These are phyloP conservation scores for Hyposoter dolosus DNA, from an alignment of 2,888 invertebrate species.

Conservation along the genomic window DNA sequence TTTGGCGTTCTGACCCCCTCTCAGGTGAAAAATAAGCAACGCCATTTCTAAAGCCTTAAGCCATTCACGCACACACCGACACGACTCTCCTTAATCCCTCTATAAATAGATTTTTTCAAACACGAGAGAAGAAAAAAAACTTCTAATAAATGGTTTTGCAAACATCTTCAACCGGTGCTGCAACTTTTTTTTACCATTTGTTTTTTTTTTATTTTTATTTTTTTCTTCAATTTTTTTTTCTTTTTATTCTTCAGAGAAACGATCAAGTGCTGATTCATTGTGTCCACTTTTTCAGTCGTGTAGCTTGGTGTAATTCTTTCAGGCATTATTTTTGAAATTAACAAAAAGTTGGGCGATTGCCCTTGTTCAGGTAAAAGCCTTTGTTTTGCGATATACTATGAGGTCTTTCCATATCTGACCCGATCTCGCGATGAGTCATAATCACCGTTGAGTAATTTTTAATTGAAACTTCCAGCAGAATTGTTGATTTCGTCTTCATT, in stretches of 20 bases:
- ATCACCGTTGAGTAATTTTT: slow-evolving; percentile 2
- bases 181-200: not conserved
- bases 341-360: not conserved
- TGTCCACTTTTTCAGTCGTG: not conserved
- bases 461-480: not conserved
- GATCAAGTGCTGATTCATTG: not conserved
- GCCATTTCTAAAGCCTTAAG: slow-evolving; percentile 74
- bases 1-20: slow-evolving; percentile 58
- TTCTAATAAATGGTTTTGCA: slow-evolving; percentile 3
- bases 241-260: not conserved
- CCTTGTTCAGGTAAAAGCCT: not conserved
- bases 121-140: slow-evolving; percentile 18
- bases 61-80: slow-evolving; percentile 57
- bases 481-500: not conserved
- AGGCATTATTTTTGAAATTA: not conserved
- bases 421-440: not conserved
- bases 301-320: not conserved
- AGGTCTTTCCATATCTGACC: slow-evolving; percentile 6
- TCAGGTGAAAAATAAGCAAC: slow-evolving; percentile 79
- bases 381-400: not conserved
- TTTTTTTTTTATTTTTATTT: too few relatives aligned
- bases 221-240: too few relatives aligned
- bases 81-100: slow-evolving; percentile 25
- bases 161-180: not conserved
- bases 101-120: slow-evolving; percentile 52